phyloP scores from a whole-genome alignment of 2,113 vertebrate genomes.

The Chloroceryle aenea region DNA sequence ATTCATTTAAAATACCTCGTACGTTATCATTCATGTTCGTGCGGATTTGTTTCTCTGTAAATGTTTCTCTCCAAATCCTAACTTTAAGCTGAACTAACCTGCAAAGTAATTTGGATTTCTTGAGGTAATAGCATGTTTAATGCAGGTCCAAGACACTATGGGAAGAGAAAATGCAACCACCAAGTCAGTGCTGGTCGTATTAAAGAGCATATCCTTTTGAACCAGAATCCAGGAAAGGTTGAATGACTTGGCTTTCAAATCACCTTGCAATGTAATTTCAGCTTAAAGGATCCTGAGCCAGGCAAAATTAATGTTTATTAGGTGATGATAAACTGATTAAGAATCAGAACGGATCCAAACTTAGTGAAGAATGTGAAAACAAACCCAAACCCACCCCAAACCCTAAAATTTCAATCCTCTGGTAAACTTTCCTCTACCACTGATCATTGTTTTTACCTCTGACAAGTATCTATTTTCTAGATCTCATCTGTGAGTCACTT shows the following conservation, averaged over 20 bases:
- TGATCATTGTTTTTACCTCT: slow-evolving; percentile 54
- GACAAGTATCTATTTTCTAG: slow-evolving; percentile 65
- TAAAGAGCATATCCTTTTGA: background rate
- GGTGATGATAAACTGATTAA: slow-evolving; percentile 23
- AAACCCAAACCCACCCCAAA: background rate
- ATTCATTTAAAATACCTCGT: slow-evolving; percentile 72
- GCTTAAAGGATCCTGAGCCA: background rate
- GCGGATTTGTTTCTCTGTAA: slow-evolving; percentile 54
- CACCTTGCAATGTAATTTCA: background rate
- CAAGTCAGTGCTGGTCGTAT: accelerated
- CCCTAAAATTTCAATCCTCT: background rate
- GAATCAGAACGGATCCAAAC: slow-evolving; percentile 14
- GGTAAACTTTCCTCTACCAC: slow-evolving; percentile 12
- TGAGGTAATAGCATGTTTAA: background rate
- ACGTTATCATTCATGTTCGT: slow-evolving; percentile 65
- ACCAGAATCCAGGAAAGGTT: background rate
- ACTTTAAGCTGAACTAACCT: slow-evolving; percentile 17
- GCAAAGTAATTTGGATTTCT: background rate
- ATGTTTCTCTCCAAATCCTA: slow-evolving; percentile 40
- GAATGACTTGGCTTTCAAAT: background rate
- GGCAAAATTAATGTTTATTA: slow-evolving; percentile 43
- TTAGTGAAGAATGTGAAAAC: background rate
- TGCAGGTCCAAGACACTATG: background rate
- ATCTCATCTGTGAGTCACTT: slow-evolving; percentile 57
- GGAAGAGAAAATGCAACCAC: background rate